phyloP scores from a whole-genome alignment of 2,888 invertebrate genomes.

The Pammene aurita region DNA sequence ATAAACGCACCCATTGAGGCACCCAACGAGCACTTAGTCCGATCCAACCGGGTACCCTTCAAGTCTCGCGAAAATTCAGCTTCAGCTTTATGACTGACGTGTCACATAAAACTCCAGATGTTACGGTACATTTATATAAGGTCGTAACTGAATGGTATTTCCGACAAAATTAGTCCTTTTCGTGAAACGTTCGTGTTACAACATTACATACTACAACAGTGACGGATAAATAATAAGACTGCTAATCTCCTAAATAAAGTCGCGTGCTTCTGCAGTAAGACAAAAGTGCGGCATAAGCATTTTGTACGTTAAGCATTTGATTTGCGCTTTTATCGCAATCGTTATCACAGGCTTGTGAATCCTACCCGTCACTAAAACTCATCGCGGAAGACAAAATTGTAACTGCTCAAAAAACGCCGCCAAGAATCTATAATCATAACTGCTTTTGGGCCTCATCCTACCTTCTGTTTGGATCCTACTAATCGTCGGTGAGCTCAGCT shows the following conservation, averaged over 20 bases:
- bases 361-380: no score
- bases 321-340: no score
- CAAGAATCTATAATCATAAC: no score
- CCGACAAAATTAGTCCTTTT: not conserved
- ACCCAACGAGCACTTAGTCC: slow-evolving; percentile 5
- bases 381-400: no score
- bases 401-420: no score
- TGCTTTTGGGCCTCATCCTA: no score
- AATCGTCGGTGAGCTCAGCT: no score
- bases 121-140: not conserved
- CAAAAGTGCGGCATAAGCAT: no score
- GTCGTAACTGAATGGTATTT: not conserved
- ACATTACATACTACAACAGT: not conserved
- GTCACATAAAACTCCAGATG: slow-evolving; percentile 26
- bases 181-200: not conserved
- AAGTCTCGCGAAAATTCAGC: not conserved
- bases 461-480: no score
- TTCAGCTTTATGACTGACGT: slow-evolving; percentile 24
- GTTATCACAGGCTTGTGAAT: no score
- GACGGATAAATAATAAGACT: not conserved
- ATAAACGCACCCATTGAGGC: not conserved
- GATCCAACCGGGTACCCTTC: not conserved
- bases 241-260: not conserved
- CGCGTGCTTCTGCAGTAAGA: not conserved
- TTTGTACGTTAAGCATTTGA: no score